Base-by-base conservation (phyloP, 2,113 vertebrate species). In the Oriolus oriolus region DNA sequence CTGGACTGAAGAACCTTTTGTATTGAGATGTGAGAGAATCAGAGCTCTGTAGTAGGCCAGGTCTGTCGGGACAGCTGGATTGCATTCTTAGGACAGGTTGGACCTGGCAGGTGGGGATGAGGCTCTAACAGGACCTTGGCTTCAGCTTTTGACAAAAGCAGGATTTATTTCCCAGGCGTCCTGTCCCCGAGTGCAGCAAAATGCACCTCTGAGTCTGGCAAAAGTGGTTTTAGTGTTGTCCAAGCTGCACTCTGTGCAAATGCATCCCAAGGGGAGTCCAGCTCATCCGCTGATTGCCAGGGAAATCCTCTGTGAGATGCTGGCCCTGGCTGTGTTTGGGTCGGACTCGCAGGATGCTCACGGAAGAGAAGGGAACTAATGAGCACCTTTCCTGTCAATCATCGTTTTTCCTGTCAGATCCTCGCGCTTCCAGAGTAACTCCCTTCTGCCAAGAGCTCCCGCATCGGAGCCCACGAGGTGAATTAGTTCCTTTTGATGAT, bases 401-500 rank as follows among this genome's bases (percentile, higher is more conserved):
- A 8, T 33, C 0, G 0, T 66, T 69, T 33, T 59, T 80, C 86
- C 60, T 66, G 66, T 39, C 82, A 59, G 50, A 65, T 88, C 95
- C 84, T 78, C 64, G 37, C 1, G 0, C 90, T 74, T 65, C 54
- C 57, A 27, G 47, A 90, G 12, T 8, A 31, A n/a, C 22, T 73
- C 52, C 57, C 54, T 44, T 27, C 39, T 39, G 68, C 3, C 6
- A 63, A 69, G 65, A 24, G 16, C 66, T 88, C 44, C 45, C 26
- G 3, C 78, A 26, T 83, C 17, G 4, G 4, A 64, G 68, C 84
- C 63, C 39, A 28, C 30, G 33, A 87, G 42, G 71, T 80, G 82
- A 95, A 76, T 87, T 74, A 66, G 39, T 42, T 84, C 71, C 59
- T 81, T 85, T 87, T 83, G 87, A 77, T 89, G 77, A 39, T 8